phyloP scores from a whole-genome alignment of 2,888 invertebrate species.

The Piscicola geometra region DNA sequence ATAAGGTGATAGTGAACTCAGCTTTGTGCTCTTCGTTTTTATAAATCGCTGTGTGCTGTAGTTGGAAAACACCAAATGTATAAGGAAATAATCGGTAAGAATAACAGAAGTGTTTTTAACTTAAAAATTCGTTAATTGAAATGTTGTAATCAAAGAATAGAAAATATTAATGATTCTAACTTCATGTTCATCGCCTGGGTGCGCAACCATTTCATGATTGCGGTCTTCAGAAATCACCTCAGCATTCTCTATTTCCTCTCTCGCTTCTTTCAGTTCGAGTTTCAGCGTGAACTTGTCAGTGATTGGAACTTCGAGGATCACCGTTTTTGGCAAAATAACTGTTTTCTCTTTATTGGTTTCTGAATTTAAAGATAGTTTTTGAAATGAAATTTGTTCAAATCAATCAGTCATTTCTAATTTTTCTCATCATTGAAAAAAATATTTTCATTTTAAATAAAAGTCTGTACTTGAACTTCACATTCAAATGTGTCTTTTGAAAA shows the following conservation, averaged over 20 bases:
- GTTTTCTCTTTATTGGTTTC: too few relatives aligned
- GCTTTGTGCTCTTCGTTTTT: background rate
- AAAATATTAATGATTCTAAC: background rate
- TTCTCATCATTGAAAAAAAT: too few relatives aligned
- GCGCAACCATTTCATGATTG: background rate
- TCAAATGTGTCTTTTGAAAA: too few relatives aligned
- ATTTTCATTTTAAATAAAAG: too few relatives aligned
- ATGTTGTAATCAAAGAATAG: background rate
- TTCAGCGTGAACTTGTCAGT: background rate
- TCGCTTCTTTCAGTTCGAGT: background rate
- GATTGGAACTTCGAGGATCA: background rate
- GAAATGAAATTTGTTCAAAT: too few relatives aligned
- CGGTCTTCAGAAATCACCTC: background rate
- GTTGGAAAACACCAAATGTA: too few relatives aligned
- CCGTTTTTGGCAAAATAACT: background rate
- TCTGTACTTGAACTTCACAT: too few relatives aligned
- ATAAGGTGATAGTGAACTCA: background rate
- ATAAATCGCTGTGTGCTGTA: background rate
- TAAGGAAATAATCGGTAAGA: too few relatives aligned
- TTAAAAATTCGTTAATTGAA: background rate
- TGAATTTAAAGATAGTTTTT: too few relatives aligned
- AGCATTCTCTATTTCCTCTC: background rate
- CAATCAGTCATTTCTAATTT: too few relatives aligned
- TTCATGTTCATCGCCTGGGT: background rate
- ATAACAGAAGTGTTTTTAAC: background rate